Evolutionary conservation across 2,888 invertebrate species (phyloP).

Genomic region (Galeopsomyia nigrocyanea): DNA sequence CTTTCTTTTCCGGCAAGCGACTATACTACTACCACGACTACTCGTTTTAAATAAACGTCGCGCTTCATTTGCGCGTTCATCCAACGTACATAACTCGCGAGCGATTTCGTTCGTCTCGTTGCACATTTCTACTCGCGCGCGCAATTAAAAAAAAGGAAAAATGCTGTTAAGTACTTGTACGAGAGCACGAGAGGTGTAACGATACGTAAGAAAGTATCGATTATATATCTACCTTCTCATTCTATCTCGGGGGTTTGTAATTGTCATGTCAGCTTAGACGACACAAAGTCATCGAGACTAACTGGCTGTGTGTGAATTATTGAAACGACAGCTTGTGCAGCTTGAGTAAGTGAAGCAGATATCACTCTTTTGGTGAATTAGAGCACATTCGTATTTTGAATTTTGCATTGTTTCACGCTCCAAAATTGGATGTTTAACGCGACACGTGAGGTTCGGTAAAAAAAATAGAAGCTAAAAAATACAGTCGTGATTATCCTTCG

Average conservation of each 20-base stretch:
- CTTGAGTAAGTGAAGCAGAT: too few relatives aligned
- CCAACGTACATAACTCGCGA: not conserved
- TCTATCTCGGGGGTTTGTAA: not conserved
- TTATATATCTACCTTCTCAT: not conserved
- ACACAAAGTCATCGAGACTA: not conserved
- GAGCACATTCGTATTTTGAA: too few relatives aligned
- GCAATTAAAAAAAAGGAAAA: not conserved
- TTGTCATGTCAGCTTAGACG: not conserved
- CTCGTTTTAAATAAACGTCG: slow-evolving; percentile 11
- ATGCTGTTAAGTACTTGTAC: not conserved
- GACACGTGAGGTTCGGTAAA: too few relatives aligned
- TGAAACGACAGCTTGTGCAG: too few relatives aligned
- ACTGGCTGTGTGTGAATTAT: too few relatives aligned
- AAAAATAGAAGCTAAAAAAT: too few relatives aligned
- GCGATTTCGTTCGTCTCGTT: slow-evolving; percentile 4
- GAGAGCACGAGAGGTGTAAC: not conserved
- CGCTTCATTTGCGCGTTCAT: slow-evolving; percentile 9
- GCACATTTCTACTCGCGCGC: not conserved
- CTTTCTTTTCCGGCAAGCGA: not conserved
- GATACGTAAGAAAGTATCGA: too few relatives aligned
- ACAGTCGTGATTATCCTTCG: too few relatives aligned
- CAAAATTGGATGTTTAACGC: too few relatives aligned
- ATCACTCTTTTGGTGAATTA: too few relatives aligned
- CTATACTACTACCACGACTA: too few relatives aligned
- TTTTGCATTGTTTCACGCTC: too few relatives aligned